Evolutionary conservation across 2,113 vertebrate genomes (phyloP).

Genomic region (Megaceryle maxima): DNA sequence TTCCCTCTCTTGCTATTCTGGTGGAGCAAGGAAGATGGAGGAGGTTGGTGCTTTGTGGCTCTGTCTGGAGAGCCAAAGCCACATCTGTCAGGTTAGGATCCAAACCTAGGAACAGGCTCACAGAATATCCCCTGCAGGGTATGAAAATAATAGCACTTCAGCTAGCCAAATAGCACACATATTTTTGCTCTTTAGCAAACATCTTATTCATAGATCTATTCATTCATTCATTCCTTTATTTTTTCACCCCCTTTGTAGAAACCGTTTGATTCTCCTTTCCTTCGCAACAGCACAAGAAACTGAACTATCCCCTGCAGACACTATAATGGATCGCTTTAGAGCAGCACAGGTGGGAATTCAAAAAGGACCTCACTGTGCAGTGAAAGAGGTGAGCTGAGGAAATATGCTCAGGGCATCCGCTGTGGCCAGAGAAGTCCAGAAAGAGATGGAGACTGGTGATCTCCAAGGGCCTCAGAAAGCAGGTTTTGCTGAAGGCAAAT

Average conservation of each 20-base stretch:
- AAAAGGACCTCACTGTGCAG: neutral
- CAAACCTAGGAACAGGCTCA: constrained; percentile 4
- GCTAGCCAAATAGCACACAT: constrained; percentile 43
- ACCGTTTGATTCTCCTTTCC: neutral
- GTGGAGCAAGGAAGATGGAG: neutral
- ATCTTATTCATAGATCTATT: constrained; percentile 55
- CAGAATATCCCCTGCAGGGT: constrained; percentile 30
- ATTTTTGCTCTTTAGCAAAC: constrained; percentile 44
- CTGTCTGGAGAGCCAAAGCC: constrained; percentile 29
- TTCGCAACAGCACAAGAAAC: neutral
- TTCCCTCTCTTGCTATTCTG: neutral
- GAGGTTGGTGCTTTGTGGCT: neutral
- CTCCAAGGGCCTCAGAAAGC: neutral
- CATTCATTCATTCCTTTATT: constrained; percentile 53
- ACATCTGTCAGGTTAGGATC: constrained; percentile 42
- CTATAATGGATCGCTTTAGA: neutral
- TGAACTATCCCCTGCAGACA: neutral
- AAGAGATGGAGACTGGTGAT: neutral
- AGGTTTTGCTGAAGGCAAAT: neutral
- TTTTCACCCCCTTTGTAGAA: constrained; percentile 10
- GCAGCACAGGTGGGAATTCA: neutral
- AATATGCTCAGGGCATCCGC: neutral
- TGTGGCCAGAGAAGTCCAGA: neutral
- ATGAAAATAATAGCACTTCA: constrained; percentile 51
- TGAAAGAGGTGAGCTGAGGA: neutral